Percentiles rank a stretch among this genome's conserved stretches.
Evolutionary conservation across 1,140 invertebrate genomes (phyloP).

Genomic region (Aphelenchoides avenae): DNA sequence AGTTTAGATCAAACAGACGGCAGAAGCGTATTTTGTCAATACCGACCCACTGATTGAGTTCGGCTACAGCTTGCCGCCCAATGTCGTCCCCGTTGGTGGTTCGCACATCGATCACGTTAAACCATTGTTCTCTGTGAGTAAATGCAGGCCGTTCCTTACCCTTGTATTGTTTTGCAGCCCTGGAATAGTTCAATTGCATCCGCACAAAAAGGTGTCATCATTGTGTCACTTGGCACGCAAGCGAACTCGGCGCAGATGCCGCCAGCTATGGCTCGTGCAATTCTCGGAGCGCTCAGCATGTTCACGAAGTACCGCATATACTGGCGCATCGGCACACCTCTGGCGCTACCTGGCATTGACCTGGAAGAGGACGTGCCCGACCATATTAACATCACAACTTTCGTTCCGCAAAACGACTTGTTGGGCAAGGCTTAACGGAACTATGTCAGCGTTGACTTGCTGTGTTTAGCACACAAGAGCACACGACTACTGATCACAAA

Average conservation of each 20-base stretch:
- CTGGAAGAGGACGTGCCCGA: slow-evolving; percentile 31
- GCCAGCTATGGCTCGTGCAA: slow-evolving; percentile 19
- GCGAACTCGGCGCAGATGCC: slow-evolving; percentile 46
- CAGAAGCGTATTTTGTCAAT: slow-evolving; percentile 51
- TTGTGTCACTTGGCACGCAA: slow-evolving; percentile 53
- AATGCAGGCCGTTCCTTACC: background rate
- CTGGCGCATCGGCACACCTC: slow-evolving; percentile 49
- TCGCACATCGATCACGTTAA: slow-evolving; percentile 50
- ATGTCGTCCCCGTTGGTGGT: slow-evolving; percentile 54
- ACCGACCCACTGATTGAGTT: slow-evolving; percentile 41
- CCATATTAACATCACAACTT: slow-evolving; percentile 56
- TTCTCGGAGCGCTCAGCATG: slow-evolving; percentile 42
- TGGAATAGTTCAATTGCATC: slow-evolving; percentile 55
- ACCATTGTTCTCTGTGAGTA: slow-evolving; percentile 49
- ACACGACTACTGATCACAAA: slow-evolving; percentile 53
- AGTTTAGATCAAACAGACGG: slow-evolving; percentile 49
- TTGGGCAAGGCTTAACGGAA: slow-evolving; percentile 35
- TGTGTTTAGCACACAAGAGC: slow-evolving; percentile 38
- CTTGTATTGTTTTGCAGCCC: slow-evolving; percentile 43
- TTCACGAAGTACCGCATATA: slow-evolving; percentile 53
- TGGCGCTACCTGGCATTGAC: slow-evolving; percentile 43
- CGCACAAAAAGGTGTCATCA: slow-evolving; percentile 46
- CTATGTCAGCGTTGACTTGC: background rate
- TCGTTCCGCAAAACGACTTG: slow-evolving; percentile 56
- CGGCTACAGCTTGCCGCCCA: slow-evolving; percentile 26